These are phyloP conservation scores for Hylaeus volcanicus DNA, from an alignment of 1,140 invertebrate species.

Conservation along the genomic window DNA sequence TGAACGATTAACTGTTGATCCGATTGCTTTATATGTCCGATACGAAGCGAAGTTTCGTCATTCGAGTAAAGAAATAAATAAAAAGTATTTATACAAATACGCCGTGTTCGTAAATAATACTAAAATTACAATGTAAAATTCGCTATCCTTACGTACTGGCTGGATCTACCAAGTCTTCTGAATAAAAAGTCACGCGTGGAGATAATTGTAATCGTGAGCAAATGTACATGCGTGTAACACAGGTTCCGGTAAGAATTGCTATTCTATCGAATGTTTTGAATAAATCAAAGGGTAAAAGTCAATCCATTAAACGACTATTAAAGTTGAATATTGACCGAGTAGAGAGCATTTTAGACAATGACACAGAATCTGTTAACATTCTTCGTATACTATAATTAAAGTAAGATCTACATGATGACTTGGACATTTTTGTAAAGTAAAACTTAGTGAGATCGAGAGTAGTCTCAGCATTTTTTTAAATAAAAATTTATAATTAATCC, in stretches of 20 bases:
- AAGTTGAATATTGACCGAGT: not conserved
- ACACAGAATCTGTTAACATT: too few relatives aligned
- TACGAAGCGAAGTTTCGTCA: slow-evolving; percentile 28
- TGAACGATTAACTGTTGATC: slow-evolving; percentile 47
- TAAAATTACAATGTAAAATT: slow-evolving; percentile 44
- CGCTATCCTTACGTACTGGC: slow-evolving; percentile 31
- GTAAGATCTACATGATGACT: too few relatives aligned
- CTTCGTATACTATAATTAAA: too few relatives aligned
- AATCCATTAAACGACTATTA: too few relatives aligned
- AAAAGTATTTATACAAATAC: slow-evolving; percentile 55
- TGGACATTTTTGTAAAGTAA: too few relatives aligned
- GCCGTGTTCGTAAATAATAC: slow-evolving; percentile 42
- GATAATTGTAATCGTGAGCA: slow-evolving; percentile 36
- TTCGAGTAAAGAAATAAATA: slow-evolving; percentile 60
- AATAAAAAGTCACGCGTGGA: slow-evolving; percentile 36
- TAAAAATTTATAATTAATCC: not conserved
- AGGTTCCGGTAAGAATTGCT: slow-evolving; percentile 2
- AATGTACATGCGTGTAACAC: slow-evolving; percentile 21
- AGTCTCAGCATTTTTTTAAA: not conserved
- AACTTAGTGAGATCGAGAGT: too few relatives aligned
- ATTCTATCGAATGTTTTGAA: not conserved
- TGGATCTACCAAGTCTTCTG: slow-evolving; percentile 39
- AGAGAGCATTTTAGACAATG: too few relatives aligned
- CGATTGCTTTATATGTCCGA: slow-evolving; percentile 12
- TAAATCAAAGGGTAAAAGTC: not conserved